Evolutionary conservation across 2,113 vertebrate species (phyloP).

Genomic region (Eidolon helvum): DNA sequence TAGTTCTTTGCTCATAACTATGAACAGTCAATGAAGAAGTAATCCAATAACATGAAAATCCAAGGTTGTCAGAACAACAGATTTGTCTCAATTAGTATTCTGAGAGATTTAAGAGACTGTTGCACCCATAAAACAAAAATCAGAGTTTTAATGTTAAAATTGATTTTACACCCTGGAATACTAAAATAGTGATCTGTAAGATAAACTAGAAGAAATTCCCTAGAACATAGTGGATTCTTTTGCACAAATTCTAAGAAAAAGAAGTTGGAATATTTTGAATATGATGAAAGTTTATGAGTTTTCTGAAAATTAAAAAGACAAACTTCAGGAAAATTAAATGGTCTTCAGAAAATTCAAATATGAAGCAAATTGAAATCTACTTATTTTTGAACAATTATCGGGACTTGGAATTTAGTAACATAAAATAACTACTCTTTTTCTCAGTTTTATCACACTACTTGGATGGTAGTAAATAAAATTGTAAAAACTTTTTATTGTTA

Average conservation of each 20-base stretch:
- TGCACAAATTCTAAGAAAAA: not conserved
- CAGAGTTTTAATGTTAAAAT: not conserved
- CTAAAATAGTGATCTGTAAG: not conserved
- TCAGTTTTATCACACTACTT: not conserved
- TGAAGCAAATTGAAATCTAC: not conserved
- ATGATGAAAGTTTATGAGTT: not conserved
- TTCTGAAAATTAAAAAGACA: not conserved
- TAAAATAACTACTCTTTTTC: not conserved
- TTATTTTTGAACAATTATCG: not conserved
- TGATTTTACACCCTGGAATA: not conserved
- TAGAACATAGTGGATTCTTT: not conserved
- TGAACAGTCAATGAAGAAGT: not conserved
- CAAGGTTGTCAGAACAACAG: not conserved
- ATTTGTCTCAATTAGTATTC: not conserved
- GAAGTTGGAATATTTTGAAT: not conserved
- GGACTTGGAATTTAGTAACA: not conserved
- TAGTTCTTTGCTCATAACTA: not conserved
- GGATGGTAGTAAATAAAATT: not conserved
- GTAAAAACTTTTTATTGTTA: not conserved
- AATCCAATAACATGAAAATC: not conserved
- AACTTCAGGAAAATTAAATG: not conserved
- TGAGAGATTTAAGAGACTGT: not conserved
- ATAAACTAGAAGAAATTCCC: not conserved
- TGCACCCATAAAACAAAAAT: not conserved
- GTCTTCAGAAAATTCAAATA: not conserved